Base-by-base conservation (phyloP, 2,113 vertebrate genomes). In the Columbina picui region DNA sequence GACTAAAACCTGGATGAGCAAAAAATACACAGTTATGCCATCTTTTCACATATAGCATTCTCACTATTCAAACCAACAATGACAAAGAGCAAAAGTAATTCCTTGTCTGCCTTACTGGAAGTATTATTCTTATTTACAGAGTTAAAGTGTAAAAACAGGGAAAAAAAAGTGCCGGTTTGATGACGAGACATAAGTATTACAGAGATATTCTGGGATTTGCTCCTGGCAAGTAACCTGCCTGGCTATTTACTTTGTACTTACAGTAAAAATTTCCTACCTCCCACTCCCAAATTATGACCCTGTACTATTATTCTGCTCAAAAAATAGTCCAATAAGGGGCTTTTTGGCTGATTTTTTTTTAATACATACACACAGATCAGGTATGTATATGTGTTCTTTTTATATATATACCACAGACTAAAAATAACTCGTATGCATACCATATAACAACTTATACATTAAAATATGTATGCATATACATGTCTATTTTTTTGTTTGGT, bases 1-100 rank as follows among this genome's bases (percentile, higher is more conserved):
- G 88, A 99, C 47, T 90, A 99, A 92, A 73, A 99, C 99, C 99
- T 99, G 92, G 26, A 96, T 53, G 10, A 97, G 50, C 34, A 81
- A 91, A 29, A 93, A 93, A 77, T 29, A 53, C 6, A 76, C 4
- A 50, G n/a, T 79, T 76, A 55, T 7, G 30, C 6, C 29, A 26
- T 21, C 9, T 57, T 56, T 29, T 57, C 56, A 76, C 7, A 20
- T 2, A 4, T 5, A 52, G 8, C 9, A 13, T 30, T 79, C 69
- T 90, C 56, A 65, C 2, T 6, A 41, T 30, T 63, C 27, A 67
- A 82, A 91, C 2, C 19, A 70, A 25, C 6, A 74, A 21, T 7
- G 3, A 30, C 47, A 52, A 27, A 11, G 1, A 1, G 0, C 11
- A 75, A 53, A 32, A 60, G 10, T 5, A 43, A 47, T 39, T 12